phyloP scores from a whole-genome alignment of 2,888 invertebrate species.

The Epinotia brunnichana region DNA sequence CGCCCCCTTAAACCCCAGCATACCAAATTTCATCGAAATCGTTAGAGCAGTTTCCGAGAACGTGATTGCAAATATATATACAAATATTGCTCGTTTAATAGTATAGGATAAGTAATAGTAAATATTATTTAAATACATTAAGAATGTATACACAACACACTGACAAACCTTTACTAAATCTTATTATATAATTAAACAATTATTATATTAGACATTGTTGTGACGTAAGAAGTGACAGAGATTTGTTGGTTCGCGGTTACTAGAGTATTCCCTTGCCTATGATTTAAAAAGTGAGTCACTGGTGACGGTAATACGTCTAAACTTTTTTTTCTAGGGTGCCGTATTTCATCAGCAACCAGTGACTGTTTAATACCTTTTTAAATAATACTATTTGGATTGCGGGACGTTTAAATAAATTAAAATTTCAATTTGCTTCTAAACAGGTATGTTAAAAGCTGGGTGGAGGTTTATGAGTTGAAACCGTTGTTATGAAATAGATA shows the following conservation, averaged over 20 bases:
- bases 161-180: slow-evolving; percentile 10
- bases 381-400: slow-evolving; percentile 4
- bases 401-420: slow-evolving; percentile 6
- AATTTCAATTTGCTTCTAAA: slow-evolving; percentile 8
- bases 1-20: no score
- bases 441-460: slow-evolving; percentile 39
- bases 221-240: slow-evolving; percentile 22
- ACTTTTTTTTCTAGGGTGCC: neutral
- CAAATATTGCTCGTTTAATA: no score
- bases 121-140: slow-evolving; percentile 10
- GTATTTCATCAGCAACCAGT: neutral
- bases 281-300: slow-evolving; percentile 4
- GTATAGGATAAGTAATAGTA: no score
- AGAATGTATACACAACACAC: slow-evolving; percentile 11
- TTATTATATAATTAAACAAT: slow-evolving; percentile 4
- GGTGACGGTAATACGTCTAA: neutral
- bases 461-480: slow-evolving; percentile 24
- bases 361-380: neutral
- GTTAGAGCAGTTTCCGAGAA: no score
- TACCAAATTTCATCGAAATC: no score
- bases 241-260: slow-evolving; percentile 36
- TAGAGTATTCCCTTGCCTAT: slow-evolving; percentile 35
- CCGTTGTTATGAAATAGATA: slow-evolving; percentile 35
- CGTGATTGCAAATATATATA: no score
- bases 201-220: slow-evolving; percentile 25